Conservation (phyloP, 1,140 invertebrate species). For the Copidosoma floridanum region DNA sequence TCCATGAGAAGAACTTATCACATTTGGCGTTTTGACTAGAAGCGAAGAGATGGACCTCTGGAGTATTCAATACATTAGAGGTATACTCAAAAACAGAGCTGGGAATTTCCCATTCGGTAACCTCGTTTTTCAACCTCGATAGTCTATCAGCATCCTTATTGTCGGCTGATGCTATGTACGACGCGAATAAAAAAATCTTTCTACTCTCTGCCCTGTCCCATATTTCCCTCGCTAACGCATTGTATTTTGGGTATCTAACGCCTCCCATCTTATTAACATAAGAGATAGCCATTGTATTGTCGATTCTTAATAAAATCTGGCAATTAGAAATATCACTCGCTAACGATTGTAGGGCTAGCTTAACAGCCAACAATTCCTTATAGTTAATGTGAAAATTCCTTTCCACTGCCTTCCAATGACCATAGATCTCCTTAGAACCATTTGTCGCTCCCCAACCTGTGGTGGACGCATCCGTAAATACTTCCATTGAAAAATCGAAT, state of each 20-base stretch:
- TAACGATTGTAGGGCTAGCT: constrained; percentile 15
- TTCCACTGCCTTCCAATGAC: constrained; percentile 31
- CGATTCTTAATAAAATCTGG: constrained; percentile 32
- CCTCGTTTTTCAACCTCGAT: constrained; percentile 23
- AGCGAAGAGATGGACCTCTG: constrained; percentile 33
- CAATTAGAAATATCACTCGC: constrained; percentile 18
- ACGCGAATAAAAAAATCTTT: constrained; percentile 27
- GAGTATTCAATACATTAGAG: constrained; percentile 17
- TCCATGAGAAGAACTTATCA: constrained; percentile 32
- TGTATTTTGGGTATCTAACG: constrained; percentile 26
- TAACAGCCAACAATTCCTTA: constrained; percentile 23
- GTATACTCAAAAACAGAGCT: constrained; percentile 21
- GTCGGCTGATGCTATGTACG: constrained; percentile 31
- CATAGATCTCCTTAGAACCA: constrained; percentile 20
- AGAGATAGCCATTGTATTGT: constrained; percentile 34
- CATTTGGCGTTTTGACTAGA: constrained; percentile 29
- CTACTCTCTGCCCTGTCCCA: constrained; percentile 33
- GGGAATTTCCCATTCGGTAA: constrained; percentile 34
- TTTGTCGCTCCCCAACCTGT: constrained; percentile 34
- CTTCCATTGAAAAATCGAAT: constrained; percentile 20
- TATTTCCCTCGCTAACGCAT: constrained; percentile 21
- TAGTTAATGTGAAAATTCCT: constrained; percentile 33
- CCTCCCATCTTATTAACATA: constrained; percentile 33
- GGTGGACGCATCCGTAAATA: constrained; percentile 35
- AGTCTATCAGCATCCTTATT: constrained; percentile 30